A percentile compares a stretch with the other conserved stretches of the same genome.
These are phyloP conservation scores for Elachura formosa DNA, from an alignment of 2,113 vertebrate genomes.

Conservation along the genomic window DNA sequence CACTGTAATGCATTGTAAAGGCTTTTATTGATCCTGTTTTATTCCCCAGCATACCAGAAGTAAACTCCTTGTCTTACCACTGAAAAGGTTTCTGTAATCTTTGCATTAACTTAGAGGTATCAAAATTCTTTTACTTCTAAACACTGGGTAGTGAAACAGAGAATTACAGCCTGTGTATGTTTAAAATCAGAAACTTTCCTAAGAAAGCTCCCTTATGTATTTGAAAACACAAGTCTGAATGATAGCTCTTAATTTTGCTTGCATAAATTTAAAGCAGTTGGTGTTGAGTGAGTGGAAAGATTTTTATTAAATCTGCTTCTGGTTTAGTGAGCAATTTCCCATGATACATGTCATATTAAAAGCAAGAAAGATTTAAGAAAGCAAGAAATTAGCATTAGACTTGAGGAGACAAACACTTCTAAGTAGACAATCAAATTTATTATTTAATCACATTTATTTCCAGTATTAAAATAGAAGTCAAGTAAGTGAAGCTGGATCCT, in stretches of 20 bases:
- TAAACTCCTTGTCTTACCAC: not conserved
- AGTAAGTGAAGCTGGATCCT: not conserved
- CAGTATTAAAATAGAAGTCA: not conserved
- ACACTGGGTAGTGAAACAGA: not conserved
- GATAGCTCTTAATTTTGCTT: not conserved
- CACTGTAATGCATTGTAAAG: constrained; percentile 22
- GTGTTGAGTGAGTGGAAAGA: not conserved
- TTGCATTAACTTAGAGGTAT: not conserved
- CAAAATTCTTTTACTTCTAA: not conserved
- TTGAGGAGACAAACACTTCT: not conserved
- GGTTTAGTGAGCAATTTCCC: not conserved
- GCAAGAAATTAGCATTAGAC: not conserved
- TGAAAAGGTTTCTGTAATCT: constrained; percentile 48
- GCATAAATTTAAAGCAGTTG: not conserved
- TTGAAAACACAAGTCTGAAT: not conserved
- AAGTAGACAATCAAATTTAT: not conserved
- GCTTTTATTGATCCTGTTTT: constrained; percentile 39
- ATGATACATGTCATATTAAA: not conserved
- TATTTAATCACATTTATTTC: not conserved
- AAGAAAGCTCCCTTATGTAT: not conserved
- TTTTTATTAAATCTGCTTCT: not conserved
- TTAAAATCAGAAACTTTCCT: not conserved
- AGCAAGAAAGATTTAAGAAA: not conserved
- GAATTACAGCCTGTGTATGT: not conserved
- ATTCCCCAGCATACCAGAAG: not conserved